Percentiles rank a stretch among this genome's conserved stretches.
Conservation (phyloP, 2,888 invertebrate species). For the Lordiphosa andalusiaca region DNA sequence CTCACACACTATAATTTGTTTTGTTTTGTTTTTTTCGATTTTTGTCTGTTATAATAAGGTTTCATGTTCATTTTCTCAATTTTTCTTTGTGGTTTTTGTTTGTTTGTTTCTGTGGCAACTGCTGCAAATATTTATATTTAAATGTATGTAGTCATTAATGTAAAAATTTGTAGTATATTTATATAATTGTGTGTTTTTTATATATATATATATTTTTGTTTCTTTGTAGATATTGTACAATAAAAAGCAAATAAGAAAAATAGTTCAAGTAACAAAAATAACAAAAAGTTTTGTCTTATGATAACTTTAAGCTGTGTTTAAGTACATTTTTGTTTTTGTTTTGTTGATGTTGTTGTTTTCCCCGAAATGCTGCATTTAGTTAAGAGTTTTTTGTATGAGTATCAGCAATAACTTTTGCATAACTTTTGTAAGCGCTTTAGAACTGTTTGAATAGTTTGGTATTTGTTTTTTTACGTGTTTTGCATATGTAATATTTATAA, state of each 20-base stretch:
- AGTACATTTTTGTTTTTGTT: not conserved
- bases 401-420: conserved; percentile 1
- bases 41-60: conserved; percentile 29
- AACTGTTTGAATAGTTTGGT: not conserved
- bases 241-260: no score
- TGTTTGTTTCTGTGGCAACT: conserved; percentile 36
- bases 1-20: conserved; percentile 61
- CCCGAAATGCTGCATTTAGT: no score
- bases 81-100: conserved; percentile 34
- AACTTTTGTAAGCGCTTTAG: conserved; percentile 4
- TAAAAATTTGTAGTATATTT: conserved; percentile 55
- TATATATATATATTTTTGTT: conserved; percentile 32
- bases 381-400: conserved; percentile 1
- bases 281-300: no score
- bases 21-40: conserved; percentile 54
- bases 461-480: not conserved
- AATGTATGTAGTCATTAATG: conserved; percentile 71
- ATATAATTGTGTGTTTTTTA: conserved; percentile 24
- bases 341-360: conserved; percentile 9
- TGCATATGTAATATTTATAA: no score
- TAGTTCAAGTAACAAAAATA: no score
- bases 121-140: conserved; percentile 43
- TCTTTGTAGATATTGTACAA: conserved; percentile 5
- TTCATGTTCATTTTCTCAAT: conserved; percentile 70
- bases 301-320: not conserved